A percentile compares a stretch with the other conserved stretches of the same genome.
Evolutionary conservation across 2,888 invertebrate genomes (phyloP).

Genomic region (Sinodicranocentrus sp.): DNA sequence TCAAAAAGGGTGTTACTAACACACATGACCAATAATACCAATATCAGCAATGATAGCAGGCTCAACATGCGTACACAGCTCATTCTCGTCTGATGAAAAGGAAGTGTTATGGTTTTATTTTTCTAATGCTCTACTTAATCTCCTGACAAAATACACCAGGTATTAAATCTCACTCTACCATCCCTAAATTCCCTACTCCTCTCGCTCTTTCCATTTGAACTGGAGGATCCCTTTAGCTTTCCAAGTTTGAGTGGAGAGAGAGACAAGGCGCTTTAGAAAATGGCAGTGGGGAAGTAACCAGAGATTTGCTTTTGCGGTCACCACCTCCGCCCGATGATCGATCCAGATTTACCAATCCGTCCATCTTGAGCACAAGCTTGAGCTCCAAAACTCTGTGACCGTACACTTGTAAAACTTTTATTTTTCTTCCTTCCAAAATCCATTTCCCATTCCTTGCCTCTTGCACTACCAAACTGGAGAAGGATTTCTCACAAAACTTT

Average conservation of each 20-base stretch:
- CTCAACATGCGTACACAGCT: neutral
- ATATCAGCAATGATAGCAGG: too few relatives aligned
- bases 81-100: slow-evolving; percentile 4
- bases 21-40: too few relatives aligned
- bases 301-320: slow-evolving; percentile 29
- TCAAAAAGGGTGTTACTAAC: too few relatives aligned
- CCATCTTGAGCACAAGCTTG: neutral
- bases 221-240: neutral
- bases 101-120: slow-evolving; percentile 15
- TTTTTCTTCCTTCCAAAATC: slow-evolving; percentile 3
- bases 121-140: slow-evolving; percentile 42
- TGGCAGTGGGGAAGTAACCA: slow-evolving; percentile 9
- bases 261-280: neutral
- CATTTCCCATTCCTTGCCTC: neutral
- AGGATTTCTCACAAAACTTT: slow-evolving; percentile 6
- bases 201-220: too few relatives aligned
- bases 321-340: neutral
- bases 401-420: neutral
- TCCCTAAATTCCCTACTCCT: neutral
- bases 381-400: neutral
- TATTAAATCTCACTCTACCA: slow-evolving; percentile 23
- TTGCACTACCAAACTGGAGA: neutral
- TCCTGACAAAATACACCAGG: slow-evolving; percentile 20
- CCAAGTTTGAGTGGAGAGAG: too few relatives aligned
- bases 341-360: slow-evolving; percentile 12